Base-by-base conservation (phyloP, 1,140 invertebrate genomes). In the Macrobrachium rosenbergii region DNA sequence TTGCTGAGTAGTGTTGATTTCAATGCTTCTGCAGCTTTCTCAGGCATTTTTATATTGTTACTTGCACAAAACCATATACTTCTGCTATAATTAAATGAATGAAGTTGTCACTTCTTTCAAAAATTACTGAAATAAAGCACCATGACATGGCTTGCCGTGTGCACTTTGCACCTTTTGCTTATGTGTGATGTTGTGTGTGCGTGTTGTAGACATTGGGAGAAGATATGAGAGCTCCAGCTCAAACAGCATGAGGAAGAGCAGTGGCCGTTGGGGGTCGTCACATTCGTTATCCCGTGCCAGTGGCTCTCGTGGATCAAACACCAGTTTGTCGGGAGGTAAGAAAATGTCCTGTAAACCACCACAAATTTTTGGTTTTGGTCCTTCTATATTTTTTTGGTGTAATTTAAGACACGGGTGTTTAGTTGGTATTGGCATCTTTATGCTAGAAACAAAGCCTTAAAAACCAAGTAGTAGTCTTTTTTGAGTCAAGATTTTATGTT, bases 261-360 rank as follows among this genome's bases (percentile, higher is more conserved):
- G 82, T 63, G 89, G 89, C 17, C 89, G 89, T 16, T 89, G 89
- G 89, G 89, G 89, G 37, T 89, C 89, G 10, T 89, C 89, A 52
- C 86, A 88, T 28, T 89, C 89, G 14, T 73, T 89, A 7, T 86
- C 89, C 45, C 86, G 89, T 43, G 85, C 89, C 67, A 72, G 67
- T 59, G 89, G 89, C 63, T 76, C 85, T 77, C 64, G 89, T 23
- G 89, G 89, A 43, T 89, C 89, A 69, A 88, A 73, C 63, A 72
- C 67, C 86, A 89, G 89, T 79, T 63, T 89, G 52, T 82, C 82
- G 23, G 86, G 86, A 89, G 89, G 89, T 87, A 87, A 83, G 52
- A 52, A 52, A 52, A 12, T 37, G 52, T 62, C 69, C 12, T 75
- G 62, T 52, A 83, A 59, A 52, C 21, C n/a, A 43, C 37, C 21